Percentiles rank a stretch among this genome's conserved stretches.
Evolutionary conservation across 2,888 invertebrate species (phyloP).

Genomic region (Trissoscelio sp.): DNA sequence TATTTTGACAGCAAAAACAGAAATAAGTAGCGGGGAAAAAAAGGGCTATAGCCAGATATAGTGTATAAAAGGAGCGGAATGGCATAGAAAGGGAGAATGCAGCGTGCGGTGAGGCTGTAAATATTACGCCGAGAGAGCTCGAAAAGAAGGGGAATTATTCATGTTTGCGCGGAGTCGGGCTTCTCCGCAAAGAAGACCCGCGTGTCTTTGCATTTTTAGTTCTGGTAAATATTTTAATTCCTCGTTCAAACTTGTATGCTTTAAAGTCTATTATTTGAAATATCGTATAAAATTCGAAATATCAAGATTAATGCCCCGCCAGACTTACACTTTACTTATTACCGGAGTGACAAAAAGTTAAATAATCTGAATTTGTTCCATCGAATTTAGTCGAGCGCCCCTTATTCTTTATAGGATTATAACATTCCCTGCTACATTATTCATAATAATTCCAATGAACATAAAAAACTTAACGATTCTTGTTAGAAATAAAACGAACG

Average conservation of each 20-base stretch:
- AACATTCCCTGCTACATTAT: conserved; percentile 56
- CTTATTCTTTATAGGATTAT: conserved; percentile 55
- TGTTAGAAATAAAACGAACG: conserved; percentile 50
- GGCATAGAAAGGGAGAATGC: conserved; percentile 61
- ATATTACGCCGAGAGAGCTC: conserved; percentile 63
- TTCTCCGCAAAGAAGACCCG: conserved; percentile 65
- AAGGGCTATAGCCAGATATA: conserved; percentile 49
- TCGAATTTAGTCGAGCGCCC: conserved; percentile 29
- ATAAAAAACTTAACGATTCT: conserved; percentile 57
- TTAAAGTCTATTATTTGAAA: conserved; percentile 59
- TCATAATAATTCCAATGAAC: conserved; percentile 58
- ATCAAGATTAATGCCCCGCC: conserved; percentile 50
- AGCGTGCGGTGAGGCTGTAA: conserved; percentile 66
- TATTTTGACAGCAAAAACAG: conserved; percentile 62
- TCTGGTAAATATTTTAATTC: conserved; percentile 70
- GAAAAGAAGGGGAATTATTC: conserved; percentile 69
- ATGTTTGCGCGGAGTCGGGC: conserved; percentile 65
- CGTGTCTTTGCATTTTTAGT: conserved; percentile 70
- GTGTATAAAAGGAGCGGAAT: conserved; percentile 36
- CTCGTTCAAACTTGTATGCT: conserved; percentile 59
- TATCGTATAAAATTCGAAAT: conserved; percentile 58
- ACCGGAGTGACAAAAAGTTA: conserved; percentile 51
- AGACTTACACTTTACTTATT: conserved; percentile 51
- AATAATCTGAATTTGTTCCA: conserved; percentile 59
- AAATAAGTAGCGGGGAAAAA: conserved; percentile 52